Conservation (phyloP, 2,113 vertebrate species). For the Larimichthys crocea region DNA sequence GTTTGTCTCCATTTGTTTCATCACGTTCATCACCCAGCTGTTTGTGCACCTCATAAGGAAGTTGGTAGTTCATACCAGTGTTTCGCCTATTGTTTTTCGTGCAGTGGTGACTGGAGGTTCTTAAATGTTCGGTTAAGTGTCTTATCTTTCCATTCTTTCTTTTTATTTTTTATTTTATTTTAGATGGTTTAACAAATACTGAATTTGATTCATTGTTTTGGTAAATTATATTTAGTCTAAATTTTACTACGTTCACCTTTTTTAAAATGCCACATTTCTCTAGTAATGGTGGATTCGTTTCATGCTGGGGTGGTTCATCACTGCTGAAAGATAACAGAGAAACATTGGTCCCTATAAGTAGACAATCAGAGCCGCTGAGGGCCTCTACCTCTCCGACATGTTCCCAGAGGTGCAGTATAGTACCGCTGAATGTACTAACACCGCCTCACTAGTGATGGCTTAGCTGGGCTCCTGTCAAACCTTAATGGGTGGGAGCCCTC, state of each 20-base stretch:
- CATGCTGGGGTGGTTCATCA: conserved; percentile 35
- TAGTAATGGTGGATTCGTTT: conserved; percentile 11
- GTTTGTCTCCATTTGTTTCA: conserved; percentile 44
- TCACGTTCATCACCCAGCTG: conserved; percentile 33
- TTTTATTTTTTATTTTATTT: neutral
- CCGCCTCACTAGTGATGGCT: conserved; percentile 83
- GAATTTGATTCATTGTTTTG: neutral
- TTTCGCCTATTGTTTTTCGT: conserved; percentile 48
- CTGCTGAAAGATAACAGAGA: conserved; percentile 59
- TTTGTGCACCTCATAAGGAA: conserved; percentile 41
- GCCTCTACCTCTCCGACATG: conserved; percentile 73
- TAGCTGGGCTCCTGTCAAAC: conserved; percentile 58
- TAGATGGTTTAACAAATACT: conserved; percentile 1
- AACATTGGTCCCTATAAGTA: conserved; percentile 66
- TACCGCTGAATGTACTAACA: conserved; percentile 78
- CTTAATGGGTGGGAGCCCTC: conserved; percentile 51
- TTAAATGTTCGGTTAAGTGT: conserved; percentile 28
- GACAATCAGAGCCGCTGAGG: conserved; percentile 79
- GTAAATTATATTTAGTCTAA: neutral
- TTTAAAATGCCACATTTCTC: conserved; percentile 44
- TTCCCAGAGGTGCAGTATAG: conserved; percentile 75
- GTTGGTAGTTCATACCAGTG: conserved; percentile 48
- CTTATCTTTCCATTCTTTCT: conserved; percentile 11
- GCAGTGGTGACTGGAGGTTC: conserved; percentile 42
- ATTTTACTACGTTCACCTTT: conserved; percentile 47